phyloP scores from a whole-genome alignment of 2,888 invertebrate species.

The Cheilosia impressa region DNA sequence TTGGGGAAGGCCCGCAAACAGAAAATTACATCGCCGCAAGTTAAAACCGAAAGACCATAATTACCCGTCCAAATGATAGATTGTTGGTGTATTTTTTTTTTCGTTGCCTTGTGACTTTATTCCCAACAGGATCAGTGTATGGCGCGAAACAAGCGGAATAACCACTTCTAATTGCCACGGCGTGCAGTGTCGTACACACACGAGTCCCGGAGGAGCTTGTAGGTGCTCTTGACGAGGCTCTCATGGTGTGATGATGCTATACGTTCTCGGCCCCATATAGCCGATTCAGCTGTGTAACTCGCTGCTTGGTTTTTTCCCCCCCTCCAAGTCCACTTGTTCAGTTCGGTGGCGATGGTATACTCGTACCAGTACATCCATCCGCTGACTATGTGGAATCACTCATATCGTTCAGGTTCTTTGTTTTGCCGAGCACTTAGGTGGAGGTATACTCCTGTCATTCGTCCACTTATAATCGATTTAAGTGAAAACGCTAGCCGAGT shows the following conservation, averaged over 20 bases:
- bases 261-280: slow-evolving; percentile 22
- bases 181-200: slow-evolving; percentile 1
- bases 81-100: background rate
- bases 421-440: background rate
- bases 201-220: slow-evolving; percentile 32
- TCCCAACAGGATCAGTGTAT: slow-evolving; percentile 21
- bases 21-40: slow-evolving; percentile 1
- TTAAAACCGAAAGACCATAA: slow-evolving; percentile 22
- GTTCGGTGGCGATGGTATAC: background rate
- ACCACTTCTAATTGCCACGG: slow-evolving; percentile 38
- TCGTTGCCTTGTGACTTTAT: background rate
- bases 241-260: slow-evolving; percentile 32
- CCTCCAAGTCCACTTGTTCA: background rate
- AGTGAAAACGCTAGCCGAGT: slow-evolving; percentile 33
- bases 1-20: background rate
- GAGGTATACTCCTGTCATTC: slow-evolving; percentile 12
- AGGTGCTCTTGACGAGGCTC: slow-evolving; percentile 11
- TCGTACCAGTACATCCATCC: slow-evolving; percentile 6
- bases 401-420: slow-evolving; percentile 26
- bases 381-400: slow-evolving; percentile 33
- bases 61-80: slow-evolving; percentile 42
- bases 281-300: background rate
- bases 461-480: slow-evolving; percentile 47
- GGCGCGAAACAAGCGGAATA: slow-evolving; percentile 25
- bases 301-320: background rate